These are phyloP conservation scores for Phymastichus coffea DNA, from an alignment of 1,140 invertebrate genomes.

Conservation along the genomic window DNA sequence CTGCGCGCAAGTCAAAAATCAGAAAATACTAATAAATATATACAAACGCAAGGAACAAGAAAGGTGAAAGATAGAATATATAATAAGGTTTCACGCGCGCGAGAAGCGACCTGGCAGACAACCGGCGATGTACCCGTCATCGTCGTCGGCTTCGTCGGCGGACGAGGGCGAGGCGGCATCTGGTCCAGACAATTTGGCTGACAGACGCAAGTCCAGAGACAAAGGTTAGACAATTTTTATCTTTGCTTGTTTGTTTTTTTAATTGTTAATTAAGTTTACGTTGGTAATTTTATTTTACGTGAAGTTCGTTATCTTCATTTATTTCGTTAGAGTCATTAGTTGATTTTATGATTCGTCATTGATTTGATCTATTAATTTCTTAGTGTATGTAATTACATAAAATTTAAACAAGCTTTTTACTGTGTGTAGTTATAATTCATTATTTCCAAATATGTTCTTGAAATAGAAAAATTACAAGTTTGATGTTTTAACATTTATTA, in stretches of 20 bases:
- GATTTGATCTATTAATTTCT: not conserved
- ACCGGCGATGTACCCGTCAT: constrained; percentile 13
- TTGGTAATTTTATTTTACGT: not conserved
- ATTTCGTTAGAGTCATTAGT: not conserved
- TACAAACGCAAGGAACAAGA: not conserved
- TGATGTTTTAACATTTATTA: not conserved
- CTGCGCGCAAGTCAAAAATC: no score
- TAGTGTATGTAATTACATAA: not conserved
- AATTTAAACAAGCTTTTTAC: not conserved
- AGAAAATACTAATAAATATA: not conserved
- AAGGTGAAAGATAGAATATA: not conserved
- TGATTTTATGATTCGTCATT: not conserved
- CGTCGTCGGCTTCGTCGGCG: constrained; percentile 23
- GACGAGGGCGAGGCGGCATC: constrained; percentile 12
- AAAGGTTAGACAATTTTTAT: constrained; percentile 7
- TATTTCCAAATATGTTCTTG: no score
- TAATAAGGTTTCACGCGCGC: not conserved
- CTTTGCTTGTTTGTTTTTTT: not conserved
- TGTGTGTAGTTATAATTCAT: no score
- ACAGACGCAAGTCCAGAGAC: not conserved
- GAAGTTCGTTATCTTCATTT: not conserved
- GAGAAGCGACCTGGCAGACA: not conserved
- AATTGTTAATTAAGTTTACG: not conserved
- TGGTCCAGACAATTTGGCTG: not conserved
- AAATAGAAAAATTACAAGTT: not conserved